These are phyloP conservation scores for Agrilus planipennis DNA, from an alignment of 1,140 invertebrate species.

Conservation along the genomic window DNA sequence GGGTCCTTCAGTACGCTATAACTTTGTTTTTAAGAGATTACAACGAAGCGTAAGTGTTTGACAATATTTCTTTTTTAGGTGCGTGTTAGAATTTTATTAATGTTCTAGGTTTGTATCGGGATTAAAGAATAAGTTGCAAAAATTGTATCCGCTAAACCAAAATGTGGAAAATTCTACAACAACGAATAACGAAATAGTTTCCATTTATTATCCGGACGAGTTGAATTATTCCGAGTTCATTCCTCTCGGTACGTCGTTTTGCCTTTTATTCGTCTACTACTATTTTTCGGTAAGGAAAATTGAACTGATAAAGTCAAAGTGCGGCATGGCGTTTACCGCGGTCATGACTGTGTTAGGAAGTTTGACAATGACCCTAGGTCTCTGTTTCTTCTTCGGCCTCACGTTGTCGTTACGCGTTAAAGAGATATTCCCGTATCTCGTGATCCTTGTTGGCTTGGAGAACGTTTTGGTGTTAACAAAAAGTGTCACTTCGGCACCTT, in stretches of 20 bases:
- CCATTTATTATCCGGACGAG: conserved; percentile 78
- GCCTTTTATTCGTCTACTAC: conserved; percentile 79
- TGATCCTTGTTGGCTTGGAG: conserved; percentile 89
- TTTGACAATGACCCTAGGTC: conserved; percentile 83
- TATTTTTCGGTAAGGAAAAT: conserved; percentile 94
- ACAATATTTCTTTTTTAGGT: conserved; percentile 2
- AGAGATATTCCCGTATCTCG: conserved; percentile 89
- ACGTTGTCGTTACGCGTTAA: conserved; percentile 62
- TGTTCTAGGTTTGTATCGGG: conserved; percentile 63
- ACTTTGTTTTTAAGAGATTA: conserved; percentile 77
- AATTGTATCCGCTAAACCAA: conserved; percentile 60
- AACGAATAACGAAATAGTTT: conserved; percentile 42
- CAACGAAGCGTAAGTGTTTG: conserved; percentile 53
- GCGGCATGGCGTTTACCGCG: conserved; percentile 80
- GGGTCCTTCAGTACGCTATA: conserved; percentile 80
- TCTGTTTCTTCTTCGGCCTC: conserved; percentile 86
- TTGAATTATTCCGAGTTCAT: conserved; percentile 80
- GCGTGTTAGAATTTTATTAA: conserved; percentile 11
- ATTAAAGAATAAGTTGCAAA: conserved; percentile 54
- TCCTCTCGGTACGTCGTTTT: conserved; percentile 71
- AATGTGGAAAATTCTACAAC: conserved; percentile 17
- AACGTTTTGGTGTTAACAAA: conserved; percentile 92
- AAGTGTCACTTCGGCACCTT: conserved; percentile 84
- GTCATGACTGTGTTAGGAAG: conserved; percentile 80
- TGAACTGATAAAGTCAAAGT: conserved; percentile 84